Conservation (phyloP, 2,888 invertebrate species). For the Caenorhabditis doughertyi region DNA sequence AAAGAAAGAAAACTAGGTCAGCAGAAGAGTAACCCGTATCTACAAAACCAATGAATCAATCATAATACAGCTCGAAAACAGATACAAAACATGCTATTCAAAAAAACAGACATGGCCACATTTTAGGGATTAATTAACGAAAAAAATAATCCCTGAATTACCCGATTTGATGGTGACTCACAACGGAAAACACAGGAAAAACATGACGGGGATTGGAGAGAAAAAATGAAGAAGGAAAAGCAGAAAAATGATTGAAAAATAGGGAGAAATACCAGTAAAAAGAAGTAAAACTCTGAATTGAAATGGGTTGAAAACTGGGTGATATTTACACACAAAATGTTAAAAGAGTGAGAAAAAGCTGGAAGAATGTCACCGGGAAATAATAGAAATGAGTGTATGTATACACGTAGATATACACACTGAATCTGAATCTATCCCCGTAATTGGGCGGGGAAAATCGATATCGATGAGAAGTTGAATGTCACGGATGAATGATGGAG, state of each 20-base stretch:
- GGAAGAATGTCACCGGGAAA: slow-evolving; percentile 39
- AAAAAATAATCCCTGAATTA: slow-evolving; percentile 7
- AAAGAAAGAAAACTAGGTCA: slow-evolving; percentile 27
- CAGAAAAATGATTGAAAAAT: no score
- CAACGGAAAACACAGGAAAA: slow-evolving; percentile 40
- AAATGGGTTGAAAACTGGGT: slow-evolving; percentile 11
- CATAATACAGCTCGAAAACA: slow-evolving; percentile 27
- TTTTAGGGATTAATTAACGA: not conserved
- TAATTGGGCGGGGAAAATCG: slow-evolving; percentile 27
- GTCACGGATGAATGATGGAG: slow-evolving; percentile 29
- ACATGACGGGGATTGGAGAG: slow-evolving; percentile 27
- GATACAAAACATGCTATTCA: not conserved
- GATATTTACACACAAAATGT: slow-evolving; percentile 39
- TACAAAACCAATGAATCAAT: slow-evolving; percentile 41
- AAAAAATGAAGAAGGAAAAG: slow-evolving; percentile 3
- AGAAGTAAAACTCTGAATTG: slow-evolving; percentile 32
- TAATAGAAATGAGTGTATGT: slow-evolving; percentile 1
- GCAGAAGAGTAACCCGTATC: slow-evolving; percentile 21
- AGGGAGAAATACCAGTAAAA: slow-evolving; percentile 25
- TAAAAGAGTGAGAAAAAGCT: slow-evolving; percentile 19
- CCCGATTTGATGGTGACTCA: slow-evolving; percentile 32
- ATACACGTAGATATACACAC: slow-evolving; percentile 44
- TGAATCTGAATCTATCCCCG: slow-evolving; percentile 16
- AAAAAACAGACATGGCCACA: slow-evolving; percentile 27
- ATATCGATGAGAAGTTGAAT: slow-evolving; percentile 30